Percentiles rank a stretch among this genome's conserved stretches.
These are phyloP conservation scores for Stigmatopora argus DNA, from an alignment of 2,113 vertebrate species.

Conservation along the genomic window DNA sequence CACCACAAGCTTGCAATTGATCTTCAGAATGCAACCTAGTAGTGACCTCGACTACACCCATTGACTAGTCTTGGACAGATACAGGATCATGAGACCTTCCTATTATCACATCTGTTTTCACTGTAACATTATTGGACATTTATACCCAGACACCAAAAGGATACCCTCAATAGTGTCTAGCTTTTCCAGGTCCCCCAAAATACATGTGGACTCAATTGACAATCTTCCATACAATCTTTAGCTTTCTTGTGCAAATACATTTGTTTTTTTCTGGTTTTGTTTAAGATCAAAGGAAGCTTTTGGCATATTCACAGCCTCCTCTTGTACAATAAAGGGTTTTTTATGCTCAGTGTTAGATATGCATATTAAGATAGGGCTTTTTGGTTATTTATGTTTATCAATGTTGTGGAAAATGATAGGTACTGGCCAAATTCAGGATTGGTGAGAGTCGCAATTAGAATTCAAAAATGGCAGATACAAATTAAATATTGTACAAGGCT, in stretches of 20 bases:
- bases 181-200: background rate
- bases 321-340: background rate
- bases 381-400: background rate
- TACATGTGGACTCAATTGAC: background rate
- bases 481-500: too few relatives aligned
- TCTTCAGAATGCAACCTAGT: slow-evolving; percentile 48
- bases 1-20: slow-evolving; percentile 39
- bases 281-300: background rate
- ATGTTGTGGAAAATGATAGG: background rate
- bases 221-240: background rate
- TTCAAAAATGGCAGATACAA: too few relatives aligned
- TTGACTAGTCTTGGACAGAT: slow-evolving; percentile 9
- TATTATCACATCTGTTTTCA: background rate
- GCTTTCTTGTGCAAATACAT: background rate
- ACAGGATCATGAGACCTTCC: background rate
- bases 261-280: background rate
- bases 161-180: background rate
- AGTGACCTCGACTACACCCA: slow-evolving; percentile 32
- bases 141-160: background rate
- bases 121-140: background rate
- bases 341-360: background rate
- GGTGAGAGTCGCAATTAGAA: too few relatives aligned
- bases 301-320: background rate
- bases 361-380: background rate
- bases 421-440: background rate